phyloP scores from a whole-genome alignment of 2,797 vertebrate species.

The Typhlichthys subterraneus region DNA sequence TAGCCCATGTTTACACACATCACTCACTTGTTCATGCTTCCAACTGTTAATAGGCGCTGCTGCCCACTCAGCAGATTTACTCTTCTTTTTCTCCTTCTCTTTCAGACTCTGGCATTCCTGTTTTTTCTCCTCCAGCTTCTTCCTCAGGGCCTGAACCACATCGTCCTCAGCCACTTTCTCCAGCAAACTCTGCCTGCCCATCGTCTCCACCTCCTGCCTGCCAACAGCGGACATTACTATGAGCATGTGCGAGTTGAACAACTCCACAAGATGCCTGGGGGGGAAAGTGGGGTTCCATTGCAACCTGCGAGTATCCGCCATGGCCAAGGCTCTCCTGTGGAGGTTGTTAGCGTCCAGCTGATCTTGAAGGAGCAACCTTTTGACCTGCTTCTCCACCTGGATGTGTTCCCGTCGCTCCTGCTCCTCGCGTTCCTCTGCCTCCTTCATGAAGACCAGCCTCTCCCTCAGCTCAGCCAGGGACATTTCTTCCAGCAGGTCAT shows the following conservation, averaged over 20 bases:
- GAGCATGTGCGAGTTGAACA: not conserved
- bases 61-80: slow-evolving; percentile 39
- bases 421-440: slow-evolving; percentile 70
- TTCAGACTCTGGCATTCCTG: slow-evolving; percentile 70
- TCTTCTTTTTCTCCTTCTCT: slow-evolving; percentile 56
- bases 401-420: slow-evolving; percentile 84
- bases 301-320: slow-evolving; percentile 80
- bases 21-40: slow-evolving; percentile 44
- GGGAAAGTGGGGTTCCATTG: slow-evolving; percentile 8
- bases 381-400: slow-evolving; percentile 79
- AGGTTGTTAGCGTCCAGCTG: slow-evolving; percentile 80
- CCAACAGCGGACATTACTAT: slow-evolving; percentile 18
- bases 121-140: slow-evolving; percentile 76
- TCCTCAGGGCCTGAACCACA: slow-evolving; percentile 74
- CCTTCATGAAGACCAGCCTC: slow-evolving; percentile 80
- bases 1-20: slow-evolving; percentile 12
- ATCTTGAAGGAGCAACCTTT: slow-evolving; percentile 80
- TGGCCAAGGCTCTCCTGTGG: slow-evolving; percentile 75
- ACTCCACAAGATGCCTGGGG: not conserved
- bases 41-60: slow-evolving; percentile 21
- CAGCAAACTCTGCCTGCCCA: slow-evolving; percentile 32
- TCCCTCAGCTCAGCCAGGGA: slow-evolving; percentile 87
- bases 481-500: slow-evolving; percentile 89
- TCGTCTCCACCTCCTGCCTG: slow-evolving; percentile 80
- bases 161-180: slow-evolving; percentile 65